A percentile compares a stretch with the other conserved stretches of the same genome.
Conservation (phyloP, 2,113 vertebrate species). For the Vidua chalybeata region DNA sequence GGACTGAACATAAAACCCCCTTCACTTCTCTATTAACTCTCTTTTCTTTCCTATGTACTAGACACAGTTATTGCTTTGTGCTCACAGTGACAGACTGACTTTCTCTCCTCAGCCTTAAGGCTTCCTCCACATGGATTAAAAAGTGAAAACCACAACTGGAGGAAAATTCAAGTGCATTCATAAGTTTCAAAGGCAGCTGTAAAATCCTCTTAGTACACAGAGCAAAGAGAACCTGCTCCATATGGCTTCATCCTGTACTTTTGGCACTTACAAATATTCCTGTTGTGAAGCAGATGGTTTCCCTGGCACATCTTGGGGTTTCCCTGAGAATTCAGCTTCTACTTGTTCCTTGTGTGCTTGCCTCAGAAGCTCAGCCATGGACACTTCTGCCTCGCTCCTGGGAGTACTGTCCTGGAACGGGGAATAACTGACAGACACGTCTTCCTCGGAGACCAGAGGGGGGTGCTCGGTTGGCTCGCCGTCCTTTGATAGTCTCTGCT, state of each 20-base stretch:
- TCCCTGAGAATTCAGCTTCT: conserved; percentile 82
- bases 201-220: background rate
- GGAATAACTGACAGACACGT: conserved; percentile 85
- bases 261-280: conserved; percentile 71
- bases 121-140: background rate
- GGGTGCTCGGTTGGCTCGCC: conserved; percentile 74
- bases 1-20: background rate
- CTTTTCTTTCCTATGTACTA: background rate
- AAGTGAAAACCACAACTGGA: background rate
- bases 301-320: conserved; percentile 55
- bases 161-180: background rate
- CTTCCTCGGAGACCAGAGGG: conserved; percentile 88
- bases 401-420: conserved; percentile 83
- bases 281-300: conserved; percentile 51
- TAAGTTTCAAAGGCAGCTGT: background rate
- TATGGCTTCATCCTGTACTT: background rate
- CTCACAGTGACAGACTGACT: background rate
- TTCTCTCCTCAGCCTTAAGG: background rate
- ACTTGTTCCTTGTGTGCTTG: conserved; percentile 80
- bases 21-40: background rate
- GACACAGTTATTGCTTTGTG: background rate
- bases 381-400: conserved; percentile 76
- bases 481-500: conserved; percentile 60
- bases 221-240: background rate
- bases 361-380: conserved; percentile 76